phyloP scores from a whole-genome alignment of 1,140 invertebrate species.

The Coelopa frigida region DNA sequence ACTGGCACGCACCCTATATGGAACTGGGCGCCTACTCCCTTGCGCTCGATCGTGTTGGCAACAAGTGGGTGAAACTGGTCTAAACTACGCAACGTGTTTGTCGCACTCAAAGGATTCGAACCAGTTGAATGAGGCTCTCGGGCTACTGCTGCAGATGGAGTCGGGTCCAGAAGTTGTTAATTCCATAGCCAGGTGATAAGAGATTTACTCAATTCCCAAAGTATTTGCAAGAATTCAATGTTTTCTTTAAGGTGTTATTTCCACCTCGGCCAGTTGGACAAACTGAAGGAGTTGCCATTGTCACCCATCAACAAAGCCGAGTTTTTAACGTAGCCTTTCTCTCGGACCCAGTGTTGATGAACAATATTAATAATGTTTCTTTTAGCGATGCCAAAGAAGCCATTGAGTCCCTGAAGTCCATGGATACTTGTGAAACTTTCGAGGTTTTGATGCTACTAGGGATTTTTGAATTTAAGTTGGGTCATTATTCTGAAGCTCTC shows the following conservation, averaged over 20 bases:
- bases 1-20: conserved; percentile 30
- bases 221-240: no score
- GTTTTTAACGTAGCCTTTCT: conserved; percentile 26
- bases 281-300: conserved; percentile 19
- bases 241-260: conserved; percentile 23
- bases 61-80: conserved; percentile 14
- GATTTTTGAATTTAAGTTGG: conserved; percentile 57
- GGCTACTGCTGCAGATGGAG: conserved; percentile 12
- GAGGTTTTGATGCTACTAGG: conserved; percentile 55
- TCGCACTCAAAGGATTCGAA: conserved; percentile 19
- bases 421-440: conserved; percentile 46
- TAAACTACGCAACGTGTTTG: conserved; percentile 23
- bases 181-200: conserved; percentile 14
- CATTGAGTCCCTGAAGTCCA: conserved; percentile 49
- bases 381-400: conserved; percentile 42
- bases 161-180: conserved; percentile 4
- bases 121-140: conserved; percentile 19
- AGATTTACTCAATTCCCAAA: not conserved
- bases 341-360: no score
- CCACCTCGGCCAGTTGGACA: conserved; percentile 19
- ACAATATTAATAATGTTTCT: no score
- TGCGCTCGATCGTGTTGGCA: conserved; percentile 24
- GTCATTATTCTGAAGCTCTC: conserved; percentile 55
- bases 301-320: conserved; percentile 22
- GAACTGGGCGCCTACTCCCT: conserved; percentile 38